Base-by-base conservation (phyloP, 1,140 invertebrate genomes). In the Drosophila serrata region DNA sequence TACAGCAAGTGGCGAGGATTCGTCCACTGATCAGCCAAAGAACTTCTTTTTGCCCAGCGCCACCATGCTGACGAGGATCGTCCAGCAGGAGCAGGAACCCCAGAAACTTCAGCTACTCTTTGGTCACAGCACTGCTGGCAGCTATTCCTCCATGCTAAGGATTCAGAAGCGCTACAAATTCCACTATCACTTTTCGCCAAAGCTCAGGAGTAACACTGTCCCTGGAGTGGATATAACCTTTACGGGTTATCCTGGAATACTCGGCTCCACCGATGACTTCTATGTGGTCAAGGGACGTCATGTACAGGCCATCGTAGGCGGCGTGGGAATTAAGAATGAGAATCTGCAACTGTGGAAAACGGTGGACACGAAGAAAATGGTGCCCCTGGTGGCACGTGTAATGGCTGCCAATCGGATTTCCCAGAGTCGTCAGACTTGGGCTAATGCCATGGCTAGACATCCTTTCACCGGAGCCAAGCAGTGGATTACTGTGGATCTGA, bases 161-260 rank as follows among this genome's bases (percentile, higher is more conserved):
- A 95, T 99, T 17, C 93, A 98, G 81, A 99, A 99, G 93, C 95
- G 96, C 65, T 99, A 99, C 93, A 96, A 96, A 79, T 96, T 99
- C 60, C 95, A 95, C 70, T 98, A 96, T 84, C 96, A 96, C 72
- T 87, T 94, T 29, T 94, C 94, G 37, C 93, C 94, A 1, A 93
- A 94, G 39, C 81, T 93, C 9, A 70, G 93, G 6, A 94, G 95
- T 12, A 94, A 95, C 29, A 81, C 93, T 3, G 95, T 96, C 24
- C 95, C 96, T 2, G 96, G 96, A 1, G 92, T 94, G 6, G 94
- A 95, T 8, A 95, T 97, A 60, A 94, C 95, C 9, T 97, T 98
- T 93, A 97, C 97, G 2, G 97, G 97, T 0, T 99, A 98, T 92
- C 98, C 98, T 0, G 98, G 97, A 15, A 95, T 96, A 1, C 85